Evolutionary conservation across 53 echinoderm and acorn worm species (phyloP).

Genomic region (Patiria pectinifera): DNA sequence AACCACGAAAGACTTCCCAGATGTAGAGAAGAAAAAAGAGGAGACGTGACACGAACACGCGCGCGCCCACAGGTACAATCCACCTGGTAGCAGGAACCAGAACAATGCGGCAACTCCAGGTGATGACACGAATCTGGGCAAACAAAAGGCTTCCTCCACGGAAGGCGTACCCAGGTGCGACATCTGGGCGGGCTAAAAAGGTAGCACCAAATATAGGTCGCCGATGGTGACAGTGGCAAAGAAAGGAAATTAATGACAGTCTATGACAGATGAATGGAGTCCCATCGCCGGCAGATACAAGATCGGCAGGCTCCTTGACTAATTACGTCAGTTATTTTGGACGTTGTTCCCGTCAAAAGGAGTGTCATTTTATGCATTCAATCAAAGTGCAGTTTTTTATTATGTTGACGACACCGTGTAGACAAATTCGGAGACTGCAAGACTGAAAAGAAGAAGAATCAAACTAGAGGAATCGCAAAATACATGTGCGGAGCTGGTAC

Average conservation of each 20-base stretch:
- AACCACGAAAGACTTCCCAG: neutral
- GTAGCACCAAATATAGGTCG: neutral
- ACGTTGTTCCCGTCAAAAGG: neutral
- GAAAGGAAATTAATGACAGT: neutral
- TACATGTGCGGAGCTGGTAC: too few species aligned
- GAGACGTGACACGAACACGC: slow-evolving; percentile 12
- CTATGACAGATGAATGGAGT: neutral
- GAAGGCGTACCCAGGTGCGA: slow-evolving; percentile 7
- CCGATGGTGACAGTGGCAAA: neutral
- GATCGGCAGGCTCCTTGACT: slow-evolving; percentile 1
- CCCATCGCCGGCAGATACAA: neutral
- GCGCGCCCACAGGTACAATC: slow-evolving; percentile 26
- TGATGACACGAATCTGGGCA: slow-evolving; percentile 37
- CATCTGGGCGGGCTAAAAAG: slow-evolving; percentile 15
- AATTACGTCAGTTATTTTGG: slow-evolving; percentile 9
- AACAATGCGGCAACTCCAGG: slow-evolving; percentile 3
- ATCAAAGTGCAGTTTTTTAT: neutral
- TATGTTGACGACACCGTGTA: neutral
- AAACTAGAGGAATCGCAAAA: neutral
- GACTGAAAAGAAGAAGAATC: neutral
- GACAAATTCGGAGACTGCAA: neutral
- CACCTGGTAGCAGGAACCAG: slow-evolving; percentile 13
- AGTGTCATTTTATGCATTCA: neutral
- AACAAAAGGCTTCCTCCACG: neutral
- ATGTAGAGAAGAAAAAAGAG: neutral